A percentile compares a stretch with the other conserved stretches of the same genome.
phyloP scores from a whole-genome alignment of 2,888 invertebrate species.

The Ypsolopha scabrella region DNA sequence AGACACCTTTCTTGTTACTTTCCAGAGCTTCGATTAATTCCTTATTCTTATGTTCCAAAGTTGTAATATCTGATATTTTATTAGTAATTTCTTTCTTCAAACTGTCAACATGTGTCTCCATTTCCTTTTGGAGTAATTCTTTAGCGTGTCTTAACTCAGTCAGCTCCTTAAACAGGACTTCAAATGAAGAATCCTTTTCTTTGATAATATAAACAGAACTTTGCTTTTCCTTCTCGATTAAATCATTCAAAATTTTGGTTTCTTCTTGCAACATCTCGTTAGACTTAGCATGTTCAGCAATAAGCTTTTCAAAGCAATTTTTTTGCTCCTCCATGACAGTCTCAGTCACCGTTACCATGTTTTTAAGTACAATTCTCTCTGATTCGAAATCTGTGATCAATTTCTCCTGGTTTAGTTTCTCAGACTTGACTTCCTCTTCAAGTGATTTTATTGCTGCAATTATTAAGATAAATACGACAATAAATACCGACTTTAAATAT shows the following conservation, averaged over 20 bases:
- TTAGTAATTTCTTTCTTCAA: background rate
- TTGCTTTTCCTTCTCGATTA: conserved; percentile 5
- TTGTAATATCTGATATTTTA: background rate
- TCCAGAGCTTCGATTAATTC: conserved; percentile 10
- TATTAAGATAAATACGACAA: background rate
- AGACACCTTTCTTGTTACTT: conserved; percentile 25
- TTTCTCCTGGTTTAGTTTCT: conserved; percentile 34
- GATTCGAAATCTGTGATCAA: conserved; percentile 39
- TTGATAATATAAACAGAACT: background rate
- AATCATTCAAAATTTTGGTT: conserved; percentile 10
- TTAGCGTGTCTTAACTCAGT: conserved; percentile 4
- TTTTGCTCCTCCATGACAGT: conserved; percentile 48
- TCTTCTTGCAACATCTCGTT: conserved; percentile 5
- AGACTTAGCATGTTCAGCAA: conserved; percentile 24
- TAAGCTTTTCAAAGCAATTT: conserved; percentile 23
- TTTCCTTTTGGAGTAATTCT: background rate
- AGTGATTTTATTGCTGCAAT: conserved; percentile 29
- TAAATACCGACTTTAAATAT: background rate
- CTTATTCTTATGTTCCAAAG: background rate
- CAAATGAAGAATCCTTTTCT: conserved; percentile 4
- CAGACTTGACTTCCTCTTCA: conserved; percentile 30
- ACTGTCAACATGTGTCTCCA: background rate
- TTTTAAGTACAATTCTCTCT: conserved; percentile 36
- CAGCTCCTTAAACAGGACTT: conserved; percentile 11
- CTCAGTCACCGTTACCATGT: conserved; percentile 46